phyloP scores from a whole-genome alignment of 1,140 invertebrate species.

The Chionoecetes opilio region DNA sequence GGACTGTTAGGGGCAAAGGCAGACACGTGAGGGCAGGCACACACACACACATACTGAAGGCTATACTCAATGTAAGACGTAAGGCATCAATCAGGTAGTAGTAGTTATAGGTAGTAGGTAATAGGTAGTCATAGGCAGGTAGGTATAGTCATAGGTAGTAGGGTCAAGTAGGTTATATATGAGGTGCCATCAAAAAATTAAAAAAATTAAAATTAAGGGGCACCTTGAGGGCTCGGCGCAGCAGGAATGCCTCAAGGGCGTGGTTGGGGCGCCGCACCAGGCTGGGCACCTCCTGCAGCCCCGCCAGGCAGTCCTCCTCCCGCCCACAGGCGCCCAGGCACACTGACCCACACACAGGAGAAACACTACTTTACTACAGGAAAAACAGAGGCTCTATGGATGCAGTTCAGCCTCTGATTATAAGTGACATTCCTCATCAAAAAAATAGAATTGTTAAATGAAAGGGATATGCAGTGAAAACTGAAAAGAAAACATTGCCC shows the following conservation, averaged over 20 bases:
- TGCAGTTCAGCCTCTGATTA: background rate
- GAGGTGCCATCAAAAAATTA: too few relatives aligned
- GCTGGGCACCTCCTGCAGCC: constrained; percentile 84
- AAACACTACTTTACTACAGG: background rate
- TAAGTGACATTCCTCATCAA: background rate
- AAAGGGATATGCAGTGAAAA: background rate
- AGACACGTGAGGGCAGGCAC: background rate
- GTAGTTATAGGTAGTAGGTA: too few relatives aligned
- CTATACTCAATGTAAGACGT: too few relatives aligned
- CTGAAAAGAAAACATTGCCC: background rate
- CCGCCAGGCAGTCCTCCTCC: constrained; percentile 83
- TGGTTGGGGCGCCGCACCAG: constrained; percentile 84
- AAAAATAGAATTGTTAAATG: background rate
- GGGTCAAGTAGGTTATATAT: too few relatives aligned
- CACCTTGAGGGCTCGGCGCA: constrained; percentile 80
- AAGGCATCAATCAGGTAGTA: too few relatives aligned
- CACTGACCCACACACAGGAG: constrained; percentile 83
- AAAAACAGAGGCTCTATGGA: background rate
- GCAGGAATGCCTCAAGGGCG: constrained; percentile 84
- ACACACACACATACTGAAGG: background rate
- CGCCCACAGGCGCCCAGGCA: constrained; percentile 86
- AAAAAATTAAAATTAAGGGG: background rate
- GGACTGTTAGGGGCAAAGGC: constrained; percentile 48
- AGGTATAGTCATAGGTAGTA: too few relatives aligned
- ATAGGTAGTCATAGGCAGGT: too few relatives aligned